Base-by-base conservation (phyloP, 2,888 invertebrate species). In the Merodon equestris region DNA sequence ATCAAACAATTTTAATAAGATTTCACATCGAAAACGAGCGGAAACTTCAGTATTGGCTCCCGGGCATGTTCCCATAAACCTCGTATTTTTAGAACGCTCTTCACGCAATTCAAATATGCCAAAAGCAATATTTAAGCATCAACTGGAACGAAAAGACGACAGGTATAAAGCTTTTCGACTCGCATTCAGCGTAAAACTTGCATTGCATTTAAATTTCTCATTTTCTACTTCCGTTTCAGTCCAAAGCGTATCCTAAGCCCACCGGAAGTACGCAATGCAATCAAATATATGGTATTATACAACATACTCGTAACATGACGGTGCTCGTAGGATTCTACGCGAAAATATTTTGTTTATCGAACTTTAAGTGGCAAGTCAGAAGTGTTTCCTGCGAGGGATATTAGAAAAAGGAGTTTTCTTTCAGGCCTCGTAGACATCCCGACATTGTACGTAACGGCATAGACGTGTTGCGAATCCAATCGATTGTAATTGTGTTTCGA, bases 231-330 rank as follows among this genome's bases (percentile, higher is more conserved):
- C 79, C 73, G 79, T 68, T 79, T 15, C 34, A 13, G 47, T 12
- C 45, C n/a, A 27, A 27, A 27, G 27, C 7, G 48, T 56, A 48
- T 71, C 60, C 58, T 40, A 54, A 34, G 27, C 15, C 3, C 40
- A 40, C 64, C 79, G 79, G 79, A 79, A 74, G 79, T 79, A 79
- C 79, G 79, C 79, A 79, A 79, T 79, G 64, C 68, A 79, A 64
- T 74, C 40, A 40, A 40, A 10, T 40, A 9, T 40, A 40, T 7
- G 36, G 36, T 5, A 40, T 7, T 27, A 34, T 68, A 45, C 64
- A 54, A 58, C 40, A 64, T n/a, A 40, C 40, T 9, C 60, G 15
- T 48, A 42, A 53, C 40, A 50, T 60, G 64, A 17, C 58, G 50
- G 48, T 19, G 51, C 61, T 66, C 17, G 0, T 14, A 13, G 3